Conservation (phyloP, 1,140 invertebrate species). For the Temnothorax nylanderi region DNA sequence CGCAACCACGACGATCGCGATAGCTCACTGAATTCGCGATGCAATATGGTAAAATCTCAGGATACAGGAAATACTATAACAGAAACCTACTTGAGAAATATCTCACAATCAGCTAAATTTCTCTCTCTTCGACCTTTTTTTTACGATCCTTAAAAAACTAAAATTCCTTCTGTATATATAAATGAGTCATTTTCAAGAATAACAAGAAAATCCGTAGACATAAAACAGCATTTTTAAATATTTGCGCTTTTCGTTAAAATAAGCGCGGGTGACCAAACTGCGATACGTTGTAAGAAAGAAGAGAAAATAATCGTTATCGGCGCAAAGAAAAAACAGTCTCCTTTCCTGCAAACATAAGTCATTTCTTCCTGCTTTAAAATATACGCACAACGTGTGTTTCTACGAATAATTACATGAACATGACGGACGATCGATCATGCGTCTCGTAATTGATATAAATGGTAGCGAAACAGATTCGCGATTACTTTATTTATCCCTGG, state of each 20-base stretch:
- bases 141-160: slow-evolving; percentile 5
- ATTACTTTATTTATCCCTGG: slow-evolving; percentile 35
- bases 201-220: not conserved
- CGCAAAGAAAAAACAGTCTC: not conserved
- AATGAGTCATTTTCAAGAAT: not conserved
- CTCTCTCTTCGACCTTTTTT: not conserved
- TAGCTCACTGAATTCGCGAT: slow-evolving; percentile 11
- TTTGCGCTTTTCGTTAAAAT: not conserved
- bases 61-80: not conserved
- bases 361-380: not conserved
- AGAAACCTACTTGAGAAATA: slow-evolving; percentile 1
- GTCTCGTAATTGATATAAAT: slow-evolving; percentile 49
- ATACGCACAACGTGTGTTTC: not conserved
- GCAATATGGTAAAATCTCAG: not conserved
- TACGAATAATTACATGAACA: slow-evolving; percentile 22
- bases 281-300: not conserved
- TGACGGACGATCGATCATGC: slow-evolving; percentile 32
- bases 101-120: not conserved
- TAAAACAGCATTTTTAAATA: slow-evolving; percentile 1
- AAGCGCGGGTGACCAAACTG: not conserved
- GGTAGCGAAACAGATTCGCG: not conserved
- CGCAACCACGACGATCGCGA: not conserved
- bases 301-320: not conserved
- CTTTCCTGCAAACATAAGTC: not conserved
- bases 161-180: not conserved